Percentiles rank a stretch among this genome's conserved stretches.
These are phyloP conservation scores for Spilosoma lubricipeda DNA, from an alignment of 2,888 invertebrate genomes.

Conservation along the genomic window DNA sequence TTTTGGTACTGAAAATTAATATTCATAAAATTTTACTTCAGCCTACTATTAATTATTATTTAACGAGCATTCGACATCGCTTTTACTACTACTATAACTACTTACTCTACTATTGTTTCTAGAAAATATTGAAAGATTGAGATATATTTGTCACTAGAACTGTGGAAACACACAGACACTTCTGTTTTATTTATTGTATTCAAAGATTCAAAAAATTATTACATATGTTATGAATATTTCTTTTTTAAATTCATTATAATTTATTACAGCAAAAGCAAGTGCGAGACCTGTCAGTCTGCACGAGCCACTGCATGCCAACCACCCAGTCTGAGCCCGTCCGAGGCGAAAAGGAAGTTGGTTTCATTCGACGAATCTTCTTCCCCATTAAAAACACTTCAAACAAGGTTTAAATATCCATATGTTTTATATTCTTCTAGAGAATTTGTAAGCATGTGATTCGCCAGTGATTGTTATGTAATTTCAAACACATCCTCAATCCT, in stretches of 20 bases:
- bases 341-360: slow-evolving; percentile 57
- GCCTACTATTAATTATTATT: background rate
- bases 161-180: too few relatives aligned
- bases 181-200: too few relatives aligned
- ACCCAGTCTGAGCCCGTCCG: slow-evolving; percentile 63
- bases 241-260: background rate
- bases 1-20: too few relatives aligned
- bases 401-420: slow-evolving; percentile 51
- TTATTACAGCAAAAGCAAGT: slow-evolving; percentile 45
- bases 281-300: slow-evolving; percentile 55
- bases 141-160: background rate
- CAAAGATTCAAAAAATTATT: too few relatives aligned
- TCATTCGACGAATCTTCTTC: slow-evolving; percentile 59
- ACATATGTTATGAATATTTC: too few relatives aligned
- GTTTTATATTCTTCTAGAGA: background rate
- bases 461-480: background rate
- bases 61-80: background rate
- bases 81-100: background rate
- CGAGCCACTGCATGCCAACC: slow-evolving; percentile 47
- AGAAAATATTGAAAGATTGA: background rate
- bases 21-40: rapidly evolving
- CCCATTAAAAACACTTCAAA: slow-evolving; percentile 56
- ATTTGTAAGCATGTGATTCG: background rate
- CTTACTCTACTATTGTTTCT: background rate
- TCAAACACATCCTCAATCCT: background rate